Percentiles rank a stretch among this genome's conserved stretches.
Conservation (phyloP, 2,888 invertebrate genomes). For the Oegoconia quadripuncta region DNA sequence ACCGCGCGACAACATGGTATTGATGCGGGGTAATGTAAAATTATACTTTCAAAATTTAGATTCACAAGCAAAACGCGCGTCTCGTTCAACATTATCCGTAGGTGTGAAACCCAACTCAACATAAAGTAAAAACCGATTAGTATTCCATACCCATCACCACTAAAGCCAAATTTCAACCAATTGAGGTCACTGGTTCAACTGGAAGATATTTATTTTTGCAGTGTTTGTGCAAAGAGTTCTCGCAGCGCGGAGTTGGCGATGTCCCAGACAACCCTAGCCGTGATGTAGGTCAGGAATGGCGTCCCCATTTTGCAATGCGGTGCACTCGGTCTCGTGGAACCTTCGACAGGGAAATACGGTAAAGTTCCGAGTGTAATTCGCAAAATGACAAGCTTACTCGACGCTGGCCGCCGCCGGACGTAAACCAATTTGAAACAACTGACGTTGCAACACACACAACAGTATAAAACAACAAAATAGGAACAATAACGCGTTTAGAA, state of each 20-base stretch:
- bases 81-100: neutral
- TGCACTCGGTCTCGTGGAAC: constrained; percentile 26
- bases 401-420: constrained; percentile 25
- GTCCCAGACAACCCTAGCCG: constrained; percentile 57
- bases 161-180: constrained; percentile 1
- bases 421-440: constrained; percentile 42
- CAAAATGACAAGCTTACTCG: constrained; percentile 24
- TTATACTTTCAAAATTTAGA: neutral
- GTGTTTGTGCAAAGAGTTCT: constrained; percentile 29
- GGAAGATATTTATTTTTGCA: constrained; percentile 25
- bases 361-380: constrained; percentile 30
- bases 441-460: constrained; percentile 28
- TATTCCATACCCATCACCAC: neutral
- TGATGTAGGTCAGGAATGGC: constrained; percentile 70
- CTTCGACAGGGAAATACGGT: constrained; percentile 12
- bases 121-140: neutral
- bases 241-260: constrained; percentile 52
- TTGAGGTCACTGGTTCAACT: constrained; percentile 9
- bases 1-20: no score
- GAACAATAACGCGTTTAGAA: no score
- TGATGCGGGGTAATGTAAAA: no score
- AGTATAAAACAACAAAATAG: no score
- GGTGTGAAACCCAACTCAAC: neutral
- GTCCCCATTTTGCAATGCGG: constrained; percentile 48
- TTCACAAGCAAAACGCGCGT: neutral